Conservation (phyloP, 2,113 vertebrate genomes). For the Megalops atlanticus region DNA sequence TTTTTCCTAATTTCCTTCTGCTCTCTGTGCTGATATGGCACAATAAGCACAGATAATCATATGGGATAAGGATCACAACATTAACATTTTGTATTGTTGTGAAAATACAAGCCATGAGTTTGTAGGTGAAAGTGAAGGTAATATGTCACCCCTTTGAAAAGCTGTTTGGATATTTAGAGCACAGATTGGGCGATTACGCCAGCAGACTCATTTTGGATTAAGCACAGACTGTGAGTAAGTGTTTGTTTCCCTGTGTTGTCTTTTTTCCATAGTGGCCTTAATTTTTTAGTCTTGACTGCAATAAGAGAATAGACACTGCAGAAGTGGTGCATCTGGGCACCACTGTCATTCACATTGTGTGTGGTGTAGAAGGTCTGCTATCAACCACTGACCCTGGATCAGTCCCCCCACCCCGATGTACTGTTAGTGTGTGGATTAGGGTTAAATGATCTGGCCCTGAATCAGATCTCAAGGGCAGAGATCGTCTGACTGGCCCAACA, state of each 20-base stretch:
- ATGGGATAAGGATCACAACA: neutral
- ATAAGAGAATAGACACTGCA: neutral
- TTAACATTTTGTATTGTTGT: neutral
- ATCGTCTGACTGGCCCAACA: neutral
- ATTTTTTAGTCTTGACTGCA: neutral
- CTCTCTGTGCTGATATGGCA: neutral
- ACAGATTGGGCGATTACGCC: slow-evolving; percentile 28
- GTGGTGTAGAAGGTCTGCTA: neutral
- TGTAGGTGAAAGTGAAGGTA: slow-evolving; percentile 27
- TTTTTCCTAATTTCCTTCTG: neutral
- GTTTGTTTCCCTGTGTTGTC: neutral
- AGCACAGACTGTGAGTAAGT: slow-evolving; percentile 25
- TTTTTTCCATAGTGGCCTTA: neutral
- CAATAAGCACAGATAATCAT: too few relatives aligned
- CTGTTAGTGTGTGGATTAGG: too few relatives aligned
- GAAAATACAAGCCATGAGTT: neutral
- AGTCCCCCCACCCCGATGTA: too few relatives aligned
- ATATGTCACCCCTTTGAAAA: slow-evolving; percentile 34
- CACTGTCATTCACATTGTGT: neutral
- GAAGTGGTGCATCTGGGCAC: neutral
- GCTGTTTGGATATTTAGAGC: slow-evolving; percentile 28
- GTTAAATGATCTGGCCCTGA: too few relatives aligned
- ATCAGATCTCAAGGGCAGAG: neutral
- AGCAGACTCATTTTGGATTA: slow-evolving; percentile 18
- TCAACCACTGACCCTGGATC: neutral